These are phyloP conservation scores for Helicorthomorpha holstii DNA, from an alignment of 1,140 invertebrate species.

Conservation along the genomic window DNA sequence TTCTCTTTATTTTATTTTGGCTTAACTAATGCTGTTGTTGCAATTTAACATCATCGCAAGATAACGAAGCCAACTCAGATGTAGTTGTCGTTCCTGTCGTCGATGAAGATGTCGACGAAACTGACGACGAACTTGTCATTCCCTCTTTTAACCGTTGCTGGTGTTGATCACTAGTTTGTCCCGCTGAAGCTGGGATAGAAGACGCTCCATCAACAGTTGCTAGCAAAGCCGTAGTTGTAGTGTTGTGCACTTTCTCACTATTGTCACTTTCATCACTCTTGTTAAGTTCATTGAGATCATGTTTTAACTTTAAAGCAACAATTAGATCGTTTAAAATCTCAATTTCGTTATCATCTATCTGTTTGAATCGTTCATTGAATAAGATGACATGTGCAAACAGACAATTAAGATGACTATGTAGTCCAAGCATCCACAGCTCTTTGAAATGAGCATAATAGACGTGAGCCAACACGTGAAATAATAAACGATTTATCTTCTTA, in stretches of 20 bases:
- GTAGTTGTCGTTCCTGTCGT: too few relatives aligned
- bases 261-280: background rate
- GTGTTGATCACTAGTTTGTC: too few relatives aligned
- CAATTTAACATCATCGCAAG: too few relatives aligned
- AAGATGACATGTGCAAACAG: conserved; percentile 89
- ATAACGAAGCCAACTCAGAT: too few relatives aligned
- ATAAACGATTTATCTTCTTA: conserved; percentile 84
- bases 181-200: background rate
- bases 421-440: conserved; percentile 74
- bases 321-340: conserved; percentile 63
- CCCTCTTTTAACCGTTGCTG: too few relatives aligned
- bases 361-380: conserved; percentile 65
- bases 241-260: background rate
- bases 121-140: too few relatives aligned
- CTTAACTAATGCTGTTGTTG: too few relatives aligned
- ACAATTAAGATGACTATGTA: conserved; percentile 72
- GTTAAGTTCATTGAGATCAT: background rate
- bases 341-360: conserved; percentile 88
- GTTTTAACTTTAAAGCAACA: conserved; percentile 20
- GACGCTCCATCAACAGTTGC: background rate
- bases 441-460: conserved; percentile 95
- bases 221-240: too few relatives aligned
- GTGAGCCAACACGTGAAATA: conserved; percentile 95
- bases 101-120: too few relatives aligned
- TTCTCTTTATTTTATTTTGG: too few relatives aligned